phyloP scores from a whole-genome alignment of 2,113 vertebrate species.

The Meleagris gallopavo region DNA sequence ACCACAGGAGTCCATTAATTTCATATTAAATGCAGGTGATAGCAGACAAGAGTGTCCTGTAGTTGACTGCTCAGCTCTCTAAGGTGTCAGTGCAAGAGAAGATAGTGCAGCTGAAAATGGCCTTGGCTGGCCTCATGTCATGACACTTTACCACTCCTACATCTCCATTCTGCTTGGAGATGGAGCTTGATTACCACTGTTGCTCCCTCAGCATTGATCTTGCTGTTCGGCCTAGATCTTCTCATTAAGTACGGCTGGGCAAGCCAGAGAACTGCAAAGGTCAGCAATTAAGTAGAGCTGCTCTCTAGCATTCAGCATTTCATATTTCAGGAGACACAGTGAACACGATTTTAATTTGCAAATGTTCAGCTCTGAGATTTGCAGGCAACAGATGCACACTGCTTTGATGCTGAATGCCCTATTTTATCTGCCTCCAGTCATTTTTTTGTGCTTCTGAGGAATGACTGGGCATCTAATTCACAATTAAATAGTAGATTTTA shows the following conservation, averaged over 20 bases:
- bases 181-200: background rate
- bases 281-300: background rate
- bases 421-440: background rate
- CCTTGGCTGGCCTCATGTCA: background rate
- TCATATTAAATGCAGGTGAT: background rate
- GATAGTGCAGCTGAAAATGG: background rate
- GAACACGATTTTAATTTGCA: background rate
- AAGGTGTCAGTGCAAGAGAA: background rate
- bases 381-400: background rate
- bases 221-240: background rate
- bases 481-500: background rate
- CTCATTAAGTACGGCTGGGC: background rate
- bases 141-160: background rate
- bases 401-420: background rate
- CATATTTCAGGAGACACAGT: background rate
- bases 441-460: background rate
- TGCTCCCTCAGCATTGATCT: background rate
- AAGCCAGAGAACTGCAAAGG: background rate
- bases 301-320: background rate
- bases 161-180: background rate
- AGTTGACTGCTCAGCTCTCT: background rate
- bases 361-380: background rate
- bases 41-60: background rate
- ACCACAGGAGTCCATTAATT: background rate
- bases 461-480: background rate